Evolutionary conservation across 1,140 invertebrate species (phyloP).

Genomic region (Pissodes strobi): DNA sequence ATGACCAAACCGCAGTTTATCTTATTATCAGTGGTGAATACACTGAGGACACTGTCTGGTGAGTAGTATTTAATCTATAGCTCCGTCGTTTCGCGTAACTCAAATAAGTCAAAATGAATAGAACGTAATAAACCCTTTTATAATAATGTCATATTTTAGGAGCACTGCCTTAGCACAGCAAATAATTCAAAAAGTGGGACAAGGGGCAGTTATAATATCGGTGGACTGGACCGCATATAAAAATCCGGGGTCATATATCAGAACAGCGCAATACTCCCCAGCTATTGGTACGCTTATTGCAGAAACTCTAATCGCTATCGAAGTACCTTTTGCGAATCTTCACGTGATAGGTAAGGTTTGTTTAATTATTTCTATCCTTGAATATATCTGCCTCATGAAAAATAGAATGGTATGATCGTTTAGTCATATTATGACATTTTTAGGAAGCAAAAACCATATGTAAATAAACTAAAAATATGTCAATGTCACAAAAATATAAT

Average conservation of each 20-base stretch:
- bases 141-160: too few species aligned
- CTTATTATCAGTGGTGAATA: background rate
- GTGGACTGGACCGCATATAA: background rate
- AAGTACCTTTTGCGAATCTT: background rate
- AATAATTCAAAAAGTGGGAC: background rate
- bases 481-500: too few species aligned
- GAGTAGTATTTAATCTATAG: too few species aligned
- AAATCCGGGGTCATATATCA: background rate
- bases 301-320: background rate
- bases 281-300: background rate
- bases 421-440: too few species aligned
- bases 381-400: too few species aligned
- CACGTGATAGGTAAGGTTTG: background rate
- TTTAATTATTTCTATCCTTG: too few species aligned
- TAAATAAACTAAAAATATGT: too few species aligned
- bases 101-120: too few species aligned
- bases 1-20: background rate
- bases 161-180: background rate
- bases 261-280: background rate
- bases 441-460: too few species aligned
- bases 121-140: too few species aligned
- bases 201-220: background rate
- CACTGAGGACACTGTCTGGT: background rate
- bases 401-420: too few species aligned
- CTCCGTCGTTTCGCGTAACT: too few species aligned